Base-by-base conservation (phyloP, 2,888 invertebrate genomes). In the Drosophila falleni region DNA sequence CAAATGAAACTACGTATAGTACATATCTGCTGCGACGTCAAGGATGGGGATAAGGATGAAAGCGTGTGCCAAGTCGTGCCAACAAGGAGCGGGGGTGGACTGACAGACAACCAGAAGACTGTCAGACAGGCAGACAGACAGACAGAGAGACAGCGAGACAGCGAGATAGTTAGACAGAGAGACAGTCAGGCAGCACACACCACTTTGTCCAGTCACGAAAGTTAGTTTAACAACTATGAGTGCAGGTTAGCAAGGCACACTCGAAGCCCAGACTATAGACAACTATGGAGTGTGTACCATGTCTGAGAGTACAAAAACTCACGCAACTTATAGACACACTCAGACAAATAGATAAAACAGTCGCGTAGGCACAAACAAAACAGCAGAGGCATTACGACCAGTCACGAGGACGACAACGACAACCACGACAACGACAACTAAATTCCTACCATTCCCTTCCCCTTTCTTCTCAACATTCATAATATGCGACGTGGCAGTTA, bases 141-240 rank as follows among this genome's bases (percentile, higher is more conserved):
- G 51, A 26, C 51, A 46, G 59, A 9, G 33, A 56, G 63, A 15
- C n/a, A 39, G 13, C n/a, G n/a, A n/a, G n/a, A n/a, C 51, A 46
- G 59, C 11, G 33, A 56, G 63, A 15, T n/a, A 39, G 13, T n/a
- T 44, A 23, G 37, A 23, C 39, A 10, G 31, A 11, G 13, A 10
- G 47, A 16, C 42, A 49, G 55, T 9, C 41, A 29, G 58, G 10
- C 49, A 49, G 50, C 42, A 49, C 47, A 29, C 29, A 41, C 56
- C 75, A 75, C 68, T 75, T 67, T 86, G 84, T 79, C 89, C 89
- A 86, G 89, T 87, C 86, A 86, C 87, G 81, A 86, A 85, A 78
- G 87, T 89, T 80, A 74, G 79, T 83, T 79, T 89, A 74, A 67
- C 77, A 74, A 77, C 66, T 68, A 63, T 67, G 78, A 81, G 81